Evolutionary conservation across 2,113 vertebrate species (phyloP), one percentile per base, ranked within the genome.

Genomic region (Cyprinodon brontotheroides): DNA sequence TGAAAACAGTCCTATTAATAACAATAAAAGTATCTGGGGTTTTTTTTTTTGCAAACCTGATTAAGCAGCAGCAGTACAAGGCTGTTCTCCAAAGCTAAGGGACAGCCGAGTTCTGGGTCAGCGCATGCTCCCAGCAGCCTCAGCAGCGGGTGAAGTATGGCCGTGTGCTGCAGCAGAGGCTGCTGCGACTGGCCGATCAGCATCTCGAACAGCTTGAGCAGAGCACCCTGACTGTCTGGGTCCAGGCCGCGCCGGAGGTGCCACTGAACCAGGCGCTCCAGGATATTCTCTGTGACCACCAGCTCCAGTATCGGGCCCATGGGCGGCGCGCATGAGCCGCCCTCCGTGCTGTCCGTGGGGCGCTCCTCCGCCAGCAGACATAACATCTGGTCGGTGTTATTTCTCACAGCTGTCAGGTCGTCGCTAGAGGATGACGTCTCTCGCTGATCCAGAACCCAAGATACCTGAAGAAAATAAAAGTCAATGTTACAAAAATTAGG

Each of bases 351-450:
- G 86, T 12, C 93, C 0, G 91, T 88, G 0, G 96, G 94, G 8
- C 93, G 94, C 86, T 99, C 98, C 88, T 98, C 96, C 0, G 95
- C 97, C 88, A 99, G 90, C 65, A 99, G 92, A 65, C 96, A 96
- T 77, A 99, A 68, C 97, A 99, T 97, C 93, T 99, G 98, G 83
- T 97, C 96, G 0, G 96, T 97, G 94, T 99, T 94, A 92, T 99
- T 99, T 73, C 96, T 93, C 80, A 99, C 97, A 0, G 96, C 95
- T 0, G 95, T 98, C 77, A 96, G 94, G 92, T 99, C 98, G 0
- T 99, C 98, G 3, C 95, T 95, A 66, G 92, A 87, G 67, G 93
- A 93, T 0, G 93, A 90, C 15, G 94, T 77, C 14, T 96, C 95
- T 0, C 89, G 92, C 57, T 95, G 94, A 82, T 97, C 96, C 92